phyloP scores from a whole-genome alignment of 2,113 vertebrate genomes.

The Chionis minor region DNA sequence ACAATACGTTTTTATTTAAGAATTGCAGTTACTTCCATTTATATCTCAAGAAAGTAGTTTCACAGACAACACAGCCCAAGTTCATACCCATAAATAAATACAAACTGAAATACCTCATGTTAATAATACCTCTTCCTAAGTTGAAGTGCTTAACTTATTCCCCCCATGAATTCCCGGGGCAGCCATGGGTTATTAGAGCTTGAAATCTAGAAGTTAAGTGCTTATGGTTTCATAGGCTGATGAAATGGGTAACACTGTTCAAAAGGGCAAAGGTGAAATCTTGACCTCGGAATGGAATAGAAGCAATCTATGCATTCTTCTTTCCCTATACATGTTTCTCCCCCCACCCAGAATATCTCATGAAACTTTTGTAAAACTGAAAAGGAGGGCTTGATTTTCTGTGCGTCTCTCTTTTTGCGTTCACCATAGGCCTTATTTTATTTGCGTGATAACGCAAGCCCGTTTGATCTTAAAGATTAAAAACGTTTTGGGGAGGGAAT shows the following conservation, averaged over 20 bases:
- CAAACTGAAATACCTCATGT: conserved; percentile 10
- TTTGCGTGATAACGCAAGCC: not conserved
- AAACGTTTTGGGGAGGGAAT: not conserved
- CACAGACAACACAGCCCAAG: not conserved
- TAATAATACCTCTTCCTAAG: conserved; percentile 4
- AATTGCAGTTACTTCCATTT: conserved; percentile 60
- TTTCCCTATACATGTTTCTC: not conserved
- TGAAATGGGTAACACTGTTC: not conserved
- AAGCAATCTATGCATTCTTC: not conserved
- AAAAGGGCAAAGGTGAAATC: not conserved
- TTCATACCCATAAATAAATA: conserved; percentile 50
- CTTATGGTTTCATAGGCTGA: not conserved
- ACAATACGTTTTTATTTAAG: conserved; percentile 50
- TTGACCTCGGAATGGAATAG: not conserved
- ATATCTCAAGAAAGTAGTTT: conserved; percentile 52
- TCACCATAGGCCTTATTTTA: not conserved
- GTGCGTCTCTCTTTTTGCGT: not conserved
- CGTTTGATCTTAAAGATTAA: not conserved
- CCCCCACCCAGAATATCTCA: accelerated
- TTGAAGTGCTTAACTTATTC: not conserved
- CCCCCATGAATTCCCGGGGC: conserved; percentile 28
- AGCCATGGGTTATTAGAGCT: conserved; percentile 40
- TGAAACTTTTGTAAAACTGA: not conserved
- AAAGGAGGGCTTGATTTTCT: not conserved
- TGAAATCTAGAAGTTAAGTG: conserved; percentile 39